Conservation (phyloP, 1,140 invertebrate species). For the Dermatophagoides farinae region DNA sequence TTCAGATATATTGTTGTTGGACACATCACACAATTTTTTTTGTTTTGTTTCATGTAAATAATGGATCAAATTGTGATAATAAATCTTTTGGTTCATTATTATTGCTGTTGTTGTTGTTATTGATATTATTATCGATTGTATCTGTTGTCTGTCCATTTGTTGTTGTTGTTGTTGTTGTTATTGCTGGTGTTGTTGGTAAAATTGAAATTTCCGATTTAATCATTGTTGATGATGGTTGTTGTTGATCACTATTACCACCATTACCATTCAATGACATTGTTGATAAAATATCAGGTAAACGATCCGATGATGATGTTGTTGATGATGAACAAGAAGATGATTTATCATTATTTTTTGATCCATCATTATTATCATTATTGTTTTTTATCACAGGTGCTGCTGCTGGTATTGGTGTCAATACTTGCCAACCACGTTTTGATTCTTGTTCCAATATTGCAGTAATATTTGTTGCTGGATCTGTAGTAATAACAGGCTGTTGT, state of each 20-base stretch:
- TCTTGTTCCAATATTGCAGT: slow-evolving; percentile 9
- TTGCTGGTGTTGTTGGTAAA: too few relatives aligned
- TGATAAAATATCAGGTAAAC: background rate
- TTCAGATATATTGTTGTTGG: too few relatives aligned
- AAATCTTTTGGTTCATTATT: slow-evolving; percentile 5
- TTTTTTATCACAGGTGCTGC: background rate
- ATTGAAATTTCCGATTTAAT: background rate
- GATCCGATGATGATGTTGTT: background rate
- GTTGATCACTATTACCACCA: background rate
- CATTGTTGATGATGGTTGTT: background rate
- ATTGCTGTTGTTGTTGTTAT: background rate
- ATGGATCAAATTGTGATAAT: slow-evolving; percentile 9
- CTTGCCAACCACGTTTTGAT: slow-evolving; percentile 2
- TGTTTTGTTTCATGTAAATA: background rate
- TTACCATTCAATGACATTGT: background rate
- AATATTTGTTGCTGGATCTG: slow-evolving; percentile 11
- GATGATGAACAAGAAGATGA: background rate
- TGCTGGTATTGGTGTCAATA: background rate
- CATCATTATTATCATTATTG: background rate
- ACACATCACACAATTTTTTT: too few relatives aligned
- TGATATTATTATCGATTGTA: background rate
- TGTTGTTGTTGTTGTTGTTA: background rate
- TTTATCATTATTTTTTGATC: too few relatives aligned
- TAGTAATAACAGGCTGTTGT: slow-evolving; percentile 2
- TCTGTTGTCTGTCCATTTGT: background rate